Conservation (phyloP, 2,888 invertebrate genomes). For the Phyto melanocephala region DNA sequence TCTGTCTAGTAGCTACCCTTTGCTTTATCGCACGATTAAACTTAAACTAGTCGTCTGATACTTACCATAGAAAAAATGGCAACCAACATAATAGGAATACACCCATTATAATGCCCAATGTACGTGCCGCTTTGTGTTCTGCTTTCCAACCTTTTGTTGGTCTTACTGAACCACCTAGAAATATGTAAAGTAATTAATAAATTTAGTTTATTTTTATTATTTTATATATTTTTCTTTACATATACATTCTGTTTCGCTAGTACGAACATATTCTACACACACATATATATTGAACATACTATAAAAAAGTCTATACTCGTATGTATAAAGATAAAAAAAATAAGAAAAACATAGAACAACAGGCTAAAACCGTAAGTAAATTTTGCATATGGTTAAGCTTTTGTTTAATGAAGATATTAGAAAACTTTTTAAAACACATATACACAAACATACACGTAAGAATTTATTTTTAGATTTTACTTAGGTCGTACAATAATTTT, state of each 20-base stretch:
- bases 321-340: not conserved
- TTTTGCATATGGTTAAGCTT: constrained; percentile 16
- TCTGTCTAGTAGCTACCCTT: no score
- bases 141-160: constrained; percentile 91
- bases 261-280: constrained; percentile 19
- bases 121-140: constrained; percentile 95
- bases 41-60: constrained; percentile 65
- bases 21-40: not conserved
- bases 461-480: no score
- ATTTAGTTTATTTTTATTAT: not conserved
- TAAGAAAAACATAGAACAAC: not conserved
- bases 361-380: constrained; percentile 13
- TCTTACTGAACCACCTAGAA: constrained; percentile 81
- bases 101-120: constrained; percentile 97
- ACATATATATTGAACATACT: constrained; percentile 7
- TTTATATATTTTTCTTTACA: not conserved
- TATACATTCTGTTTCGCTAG: not conserved
- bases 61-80: constrained; percentile 97
- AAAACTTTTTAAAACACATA: not conserved
- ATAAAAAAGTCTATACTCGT: constrained; percentile 1
- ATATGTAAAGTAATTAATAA: constrained; percentile 58
- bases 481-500: no score
- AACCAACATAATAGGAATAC: constrained; percentile 97
- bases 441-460: no score
- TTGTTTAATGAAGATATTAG: not conserved